Conservation (phyloP, 2,797 vertebrate genomes). For the Petrocephalus schoutedeni region DNA sequence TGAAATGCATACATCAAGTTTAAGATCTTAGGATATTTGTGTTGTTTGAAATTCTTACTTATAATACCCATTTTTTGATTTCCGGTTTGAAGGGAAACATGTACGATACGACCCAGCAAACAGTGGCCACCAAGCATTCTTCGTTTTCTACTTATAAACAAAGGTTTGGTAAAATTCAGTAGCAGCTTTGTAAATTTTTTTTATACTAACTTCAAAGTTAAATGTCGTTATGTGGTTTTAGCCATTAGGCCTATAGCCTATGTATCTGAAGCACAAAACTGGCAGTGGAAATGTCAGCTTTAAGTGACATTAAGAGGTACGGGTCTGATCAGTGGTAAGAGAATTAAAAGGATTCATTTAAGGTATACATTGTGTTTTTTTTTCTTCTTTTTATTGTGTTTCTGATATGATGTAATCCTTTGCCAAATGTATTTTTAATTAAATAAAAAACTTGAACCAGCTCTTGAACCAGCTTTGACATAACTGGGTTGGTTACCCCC, state of each 20-base stretch:
- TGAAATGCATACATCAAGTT: not conserved
- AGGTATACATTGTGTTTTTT: not conserved
- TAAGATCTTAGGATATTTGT: not conserved
- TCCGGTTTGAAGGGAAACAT: not conserved
- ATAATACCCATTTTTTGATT: not conserved
- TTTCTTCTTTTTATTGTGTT: slow-evolving; percentile 15
- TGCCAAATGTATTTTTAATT: slow-evolving; percentile 41
- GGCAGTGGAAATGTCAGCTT: not conserved
- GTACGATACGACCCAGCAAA: not conserved
- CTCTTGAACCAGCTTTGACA: slow-evolving; percentile 24
- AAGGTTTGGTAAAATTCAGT: slow-evolving; percentile 17
- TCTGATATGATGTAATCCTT: slow-evolving; percentile 22
- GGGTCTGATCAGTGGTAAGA: not conserved
- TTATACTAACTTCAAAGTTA: not conserved
- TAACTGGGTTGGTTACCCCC: not conserved
- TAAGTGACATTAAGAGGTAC: slow-evolving; percentile 8
- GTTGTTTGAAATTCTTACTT: not conserved
- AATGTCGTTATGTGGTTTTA: not conserved
- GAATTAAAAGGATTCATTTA: not conserved
- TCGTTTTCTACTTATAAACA: not conserved
- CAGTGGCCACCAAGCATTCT: not conserved
- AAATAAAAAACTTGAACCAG: not conserved
- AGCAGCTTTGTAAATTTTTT: not conserved
- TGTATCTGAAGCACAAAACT: not conserved
- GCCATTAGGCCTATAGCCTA: not conserved